Evolutionary conservation across 2,797 vertebrate genomes (phyloP).

Genomic region (Etheostoma perlongum): DNA sequence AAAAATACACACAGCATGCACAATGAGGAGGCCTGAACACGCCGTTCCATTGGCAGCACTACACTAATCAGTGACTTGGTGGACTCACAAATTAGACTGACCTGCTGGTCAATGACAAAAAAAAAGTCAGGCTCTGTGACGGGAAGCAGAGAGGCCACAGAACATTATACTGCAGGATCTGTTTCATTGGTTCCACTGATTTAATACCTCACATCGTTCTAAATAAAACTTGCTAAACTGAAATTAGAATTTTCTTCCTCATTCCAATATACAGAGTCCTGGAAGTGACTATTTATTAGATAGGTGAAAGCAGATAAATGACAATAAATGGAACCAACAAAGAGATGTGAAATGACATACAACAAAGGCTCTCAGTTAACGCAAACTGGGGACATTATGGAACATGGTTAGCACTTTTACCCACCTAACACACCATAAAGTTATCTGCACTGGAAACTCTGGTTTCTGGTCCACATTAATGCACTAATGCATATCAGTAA

Average conservation of each 20-base stretch:
- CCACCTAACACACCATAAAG: neutral
- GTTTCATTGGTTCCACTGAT: neutral
- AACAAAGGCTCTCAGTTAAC: neutral
- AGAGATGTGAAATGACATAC: neutral
- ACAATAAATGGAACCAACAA: neutral
- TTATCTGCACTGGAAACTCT: neutral
- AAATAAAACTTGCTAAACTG: neutral
- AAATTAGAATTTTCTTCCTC: neutral
- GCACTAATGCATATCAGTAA: neutral
- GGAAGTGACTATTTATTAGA: neutral
- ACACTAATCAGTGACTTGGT: conserved; percentile 28
- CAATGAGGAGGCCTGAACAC: conserved; percentile 88
- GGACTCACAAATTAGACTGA: conserved; percentile 34
- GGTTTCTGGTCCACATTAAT: neutral
- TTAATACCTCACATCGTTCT: neutral
- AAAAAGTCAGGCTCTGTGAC: neutral
- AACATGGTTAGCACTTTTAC: neutral
- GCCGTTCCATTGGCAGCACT: neutral
- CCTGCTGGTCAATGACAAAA: conserved; percentile 7
- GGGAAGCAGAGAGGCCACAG: neutral
- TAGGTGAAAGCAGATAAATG: neutral
- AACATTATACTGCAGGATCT: neutral
- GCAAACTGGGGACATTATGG: neutral
- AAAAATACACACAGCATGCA: conserved; percentile 91
- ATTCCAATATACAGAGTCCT: neutral